Evolutionary conservation across 2,888 invertebrate genomes (phyloP), one percentile per base, ranked within the genome.

Genomic region (Beris morrisii): DNA sequence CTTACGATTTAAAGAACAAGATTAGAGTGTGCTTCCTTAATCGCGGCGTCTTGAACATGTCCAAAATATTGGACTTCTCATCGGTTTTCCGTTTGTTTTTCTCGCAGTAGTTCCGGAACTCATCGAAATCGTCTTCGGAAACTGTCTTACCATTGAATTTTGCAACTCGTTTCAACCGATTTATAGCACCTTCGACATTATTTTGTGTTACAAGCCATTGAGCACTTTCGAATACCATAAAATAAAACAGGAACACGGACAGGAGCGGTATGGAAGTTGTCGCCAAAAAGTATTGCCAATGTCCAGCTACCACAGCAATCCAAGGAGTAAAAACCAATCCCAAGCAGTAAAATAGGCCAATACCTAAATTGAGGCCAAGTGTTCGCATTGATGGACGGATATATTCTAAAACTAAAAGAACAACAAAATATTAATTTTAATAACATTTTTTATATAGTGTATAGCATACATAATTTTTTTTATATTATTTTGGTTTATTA

Each of bases 1-100:
- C 84, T 83, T 79, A 86, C 86, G 86, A 86, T 79, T 86, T 86
- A 70, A 86, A 84, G 70, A 85, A 82, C 50, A 86, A 75, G 44
- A 79, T 78, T 58, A 80, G 72, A 6, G 81, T 82, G 71, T 83
- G 82, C 66, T 79, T 80, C 48, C 86, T 76, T 12, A 86, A 75
- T 66, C 84, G 82, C 2, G 84, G 83, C 3, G 84, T 85, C 70
- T 75, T 79, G 66, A 86, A 81, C 72, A 86, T 78, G 66, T 84
- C 85, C 28, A 84, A 72, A 3, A 79, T 70, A 6, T 76, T 78
- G 9, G 79, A 75, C 70, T 78, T 74, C 61, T 77, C 74, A 4
- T 50, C 58, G 9, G 7, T 28, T 30, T 57, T 58, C 4, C 74
- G 72, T 38, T 56, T 55, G 11, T 78, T 78, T 56, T 79, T 79